Evolutionary conservation across 2,888 invertebrate species (phyloP), one percentile per base, ranked within the genome.

Genomic region (Ectemnius cavifrons): DNA sequence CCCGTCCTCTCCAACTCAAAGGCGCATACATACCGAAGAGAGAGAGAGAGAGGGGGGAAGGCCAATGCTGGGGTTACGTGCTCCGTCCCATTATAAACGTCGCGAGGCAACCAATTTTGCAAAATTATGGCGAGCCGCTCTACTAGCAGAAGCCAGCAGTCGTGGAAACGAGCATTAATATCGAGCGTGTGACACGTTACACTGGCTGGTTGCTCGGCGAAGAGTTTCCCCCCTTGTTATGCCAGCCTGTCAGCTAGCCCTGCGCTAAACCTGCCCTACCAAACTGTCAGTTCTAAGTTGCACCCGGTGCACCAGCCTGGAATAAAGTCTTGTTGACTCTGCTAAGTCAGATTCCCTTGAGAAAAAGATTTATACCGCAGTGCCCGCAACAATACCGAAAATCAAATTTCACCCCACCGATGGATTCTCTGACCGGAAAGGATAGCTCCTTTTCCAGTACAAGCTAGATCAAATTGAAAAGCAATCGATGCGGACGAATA

Each of bases 1-100:
- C 68, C 8, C 11, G 67, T 20, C 13, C 16, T 45, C n/a, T 52
- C 28, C 67, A 65, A 66, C 62, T 59, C 27, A 58, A 72, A 77
- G 82, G 8, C 37, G 37, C 8, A 82, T 75, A 77, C 73, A 75
- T 16, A 3, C 23, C 3, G 4, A 52, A 16, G n/a, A 16, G 8
- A 52, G 16, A 5, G 52, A 13, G 5, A 14, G n/a, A 14, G 52
- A 16, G n/a, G 1, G 16, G 0, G 52, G 52, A 6, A 52, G 52
- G n/a, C 4, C 70, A 69, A 59, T 11, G 59, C 74, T 67, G 80
- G 71, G 45, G 74, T 79, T 79, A 79, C 77, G 79, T 64, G 73
- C 61, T 37, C 67, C 67, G 28, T 63, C 69, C 79, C 83, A 69
- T 83, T 81, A 81, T 82, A 78, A 81, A 83, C 79, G 81, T 81